phyloP scores from a whole-genome alignment of 2,113 vertebrate genomes.

The Aviceda subcristata region DNA sequence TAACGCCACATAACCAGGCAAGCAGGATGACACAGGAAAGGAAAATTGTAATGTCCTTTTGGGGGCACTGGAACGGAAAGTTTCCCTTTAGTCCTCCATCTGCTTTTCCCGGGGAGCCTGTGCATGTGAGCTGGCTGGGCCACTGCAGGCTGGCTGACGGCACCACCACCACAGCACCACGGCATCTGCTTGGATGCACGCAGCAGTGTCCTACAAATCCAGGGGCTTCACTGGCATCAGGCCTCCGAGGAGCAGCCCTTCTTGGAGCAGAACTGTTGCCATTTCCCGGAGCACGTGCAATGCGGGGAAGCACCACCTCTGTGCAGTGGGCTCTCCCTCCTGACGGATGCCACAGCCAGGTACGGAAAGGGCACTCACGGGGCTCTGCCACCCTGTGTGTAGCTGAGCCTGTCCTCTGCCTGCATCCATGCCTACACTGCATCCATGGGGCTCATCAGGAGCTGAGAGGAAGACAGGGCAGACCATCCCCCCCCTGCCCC shows the following conservation, averaged over 20 bases:
- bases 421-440: neutral
- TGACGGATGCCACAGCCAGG: rapidly evolving
- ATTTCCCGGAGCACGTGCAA: rapidly evolving
- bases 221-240: neutral
- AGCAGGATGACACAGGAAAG: constrained; percentile 2
- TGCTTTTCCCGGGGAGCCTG: neutral
- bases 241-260: neutral
- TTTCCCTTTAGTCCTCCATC: neutral
- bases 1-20: constrained; percentile 44
- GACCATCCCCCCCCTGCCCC: neutral
- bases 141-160: rapidly evolving
- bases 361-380: neutral
- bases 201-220: neutral
- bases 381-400: rapidly evolving
- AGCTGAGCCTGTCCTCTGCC: neutral
- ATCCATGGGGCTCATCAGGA: neutral
- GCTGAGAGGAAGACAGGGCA: neutral
- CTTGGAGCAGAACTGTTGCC: neutral
- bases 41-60: constrained; percentile 29
- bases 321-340: rapidly evolving
- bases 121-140: neutral
- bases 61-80: constrained; percentile 4
- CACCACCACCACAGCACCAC: neutral
- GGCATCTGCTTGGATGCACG: neutral
- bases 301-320: neutral